Evolutionary conservation across 2,113 vertebrate species (phyloP), one percentile per base, ranked within the genome.

Genomic region (Etia nguti): DNA sequence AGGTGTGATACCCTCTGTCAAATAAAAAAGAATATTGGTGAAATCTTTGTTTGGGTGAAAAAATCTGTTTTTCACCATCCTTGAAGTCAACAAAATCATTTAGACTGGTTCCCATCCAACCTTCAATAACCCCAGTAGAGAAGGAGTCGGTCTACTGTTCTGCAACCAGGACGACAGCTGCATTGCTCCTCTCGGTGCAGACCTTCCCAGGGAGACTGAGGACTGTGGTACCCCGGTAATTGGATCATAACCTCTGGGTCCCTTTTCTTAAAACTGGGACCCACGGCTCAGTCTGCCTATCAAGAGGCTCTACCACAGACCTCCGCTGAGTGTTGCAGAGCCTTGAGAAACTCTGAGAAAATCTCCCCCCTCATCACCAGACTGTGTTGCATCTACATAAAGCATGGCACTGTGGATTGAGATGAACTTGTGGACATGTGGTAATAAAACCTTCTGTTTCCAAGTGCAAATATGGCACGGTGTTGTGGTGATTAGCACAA

Each of bases 391-490:
- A 38, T 41, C 62, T 68, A 4, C 34, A 5, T 68, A 13, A 15
- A 22, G 20, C 34, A 13, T 11, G 1, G 3, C 34, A 22, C 34
- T 68, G 59, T 62, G 59, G 31, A 3, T 22, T 9, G 20, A 22
- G 62, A 38, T 68, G 62, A 22, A 41, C 20, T n/a, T 0, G 10
- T 36, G 18, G 31, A 16, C 29, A 20, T 62, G 59, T 29, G 0
- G 57, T 0, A 60, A 60, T 34, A 60, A 60, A 60, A 29, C 6
- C 16, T 60, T 34, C 12, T 41, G 62, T 46, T 4, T 13, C 43
- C 31, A 34, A 6, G 31, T n/a, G 59, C 65, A 24, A 10, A 22
- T 70, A 4, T 24, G 8, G 36, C 0, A 0, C 0, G 0, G 12
- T 15, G 20, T 13, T 24, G 65, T 24, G n/a, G 7, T 22, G 0